Evolutionary conservation across 2,113 vertebrate genomes (phyloP), one percentile per base, ranked within the genome.

Genomic region (Istiophorus platypterus): DNA sequence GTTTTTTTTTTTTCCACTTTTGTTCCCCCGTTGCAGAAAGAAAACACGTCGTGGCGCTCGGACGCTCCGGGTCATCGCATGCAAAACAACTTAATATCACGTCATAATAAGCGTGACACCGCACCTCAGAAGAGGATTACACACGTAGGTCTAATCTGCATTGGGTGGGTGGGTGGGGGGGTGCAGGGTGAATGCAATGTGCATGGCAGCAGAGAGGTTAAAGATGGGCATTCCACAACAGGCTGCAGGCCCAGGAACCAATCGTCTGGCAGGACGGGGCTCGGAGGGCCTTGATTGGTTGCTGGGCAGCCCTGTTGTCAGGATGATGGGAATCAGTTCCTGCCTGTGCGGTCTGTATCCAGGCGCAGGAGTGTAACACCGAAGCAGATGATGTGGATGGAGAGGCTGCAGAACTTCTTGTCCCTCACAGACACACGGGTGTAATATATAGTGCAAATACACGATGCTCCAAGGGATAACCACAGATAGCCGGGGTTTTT

Each of bases 281-380:
- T 78, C 41, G 9, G 51, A 39, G 86, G 66, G 73, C 80, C 85
- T 61, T 88, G 85, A 94, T 95, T 95, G 94, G 94, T 80, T 88
- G 81, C 73, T 49, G 18, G 56, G 79, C 31, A 78, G 86, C 83
- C 61, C 89, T 87, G 89, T 93, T 93, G 92, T 92, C 91, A 94
- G 89, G 92, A 92, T 91, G 93, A 92, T 92, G 91, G 69, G 89
- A 94, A 86, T 90, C 78, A 62, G 89, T 88, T 80, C 68, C 86
- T 85, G 91, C 31, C 75, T 92, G 91, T 91, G 92, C 88, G 91
- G 89, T 91, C 94, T 94, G 94, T 94, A 94, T 94, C 92, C 91
- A 94, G 88, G 94, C 88, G 26, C 85, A 89, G 83, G 77, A 89
- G 87, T 84, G 87, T 74, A n/a, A n/a, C n/a, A 78, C 82, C 72